Base-by-base conservation (phyloP, 2,888 invertebrate genomes). In the Onthophagus sagittarius region DNA sequence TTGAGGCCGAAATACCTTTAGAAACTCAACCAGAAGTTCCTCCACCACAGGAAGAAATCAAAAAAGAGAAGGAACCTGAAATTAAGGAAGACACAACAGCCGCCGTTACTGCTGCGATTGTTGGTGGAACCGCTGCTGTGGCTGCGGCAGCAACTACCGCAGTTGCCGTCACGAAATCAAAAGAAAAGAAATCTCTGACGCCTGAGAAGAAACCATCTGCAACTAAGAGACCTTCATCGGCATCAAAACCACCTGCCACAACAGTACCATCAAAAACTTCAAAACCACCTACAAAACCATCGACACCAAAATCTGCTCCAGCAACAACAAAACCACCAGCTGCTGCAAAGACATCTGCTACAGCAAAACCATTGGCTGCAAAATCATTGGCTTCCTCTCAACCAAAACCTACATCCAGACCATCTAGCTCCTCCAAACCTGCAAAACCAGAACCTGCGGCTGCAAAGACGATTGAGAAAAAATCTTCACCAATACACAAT, bases 121-220 rank as follows among this genome's bases (percentile, higher is more conserved):
- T 83, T 70, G 79, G 79, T 5, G 81, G 76, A 9, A 80, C 82
- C 7, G 78, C 79, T 11, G 77, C 79, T 9, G 81, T 81, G 11
- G 83, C 82, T 14, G 81, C 81, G 11, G 81, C 82, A 14, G 83
- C 81, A 14, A 80, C 81, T n/a, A 81, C 71, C 6, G 83, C 81
- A n/a, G 80, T 81, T 14, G 81, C 71, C 11, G 81, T 82, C 63
- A 82, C 84, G 1, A 79, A 67, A 67, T 32, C 80, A 74, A 76
- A 80, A 0, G 80, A 80, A 31, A 80, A 80, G 69, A 82, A 81
- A 73, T 78, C 84, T 1, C 62, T 81, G n/a, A 83, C 84, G 6
- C 39, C 11, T 2, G 39, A 53, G 9, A 74, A 73, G 7, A 64
- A 79, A 69, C 74, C 83, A 5, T 71, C 76, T 72, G 79, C 74